Conservation (phyloP, 2,113 vertebrate species). For the Amazona guildingii region DNA sequence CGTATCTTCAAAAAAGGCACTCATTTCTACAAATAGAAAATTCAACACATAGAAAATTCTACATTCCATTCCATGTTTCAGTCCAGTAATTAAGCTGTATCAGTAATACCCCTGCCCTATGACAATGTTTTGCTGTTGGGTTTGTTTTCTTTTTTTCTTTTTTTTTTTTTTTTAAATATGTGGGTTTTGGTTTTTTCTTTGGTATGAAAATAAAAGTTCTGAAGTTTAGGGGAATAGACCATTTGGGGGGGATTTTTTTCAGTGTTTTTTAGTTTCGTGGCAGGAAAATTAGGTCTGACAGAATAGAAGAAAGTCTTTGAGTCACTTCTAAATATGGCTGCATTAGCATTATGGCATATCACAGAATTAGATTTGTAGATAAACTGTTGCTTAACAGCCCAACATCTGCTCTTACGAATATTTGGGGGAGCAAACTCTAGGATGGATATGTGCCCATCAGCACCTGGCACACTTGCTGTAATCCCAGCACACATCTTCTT, state of each 20-base stretch:
- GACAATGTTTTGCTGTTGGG: not conserved
- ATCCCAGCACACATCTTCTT: not conserved
- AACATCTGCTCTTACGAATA: not conserved
- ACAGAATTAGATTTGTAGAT: not conserved
- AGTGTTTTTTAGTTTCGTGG: not conserved
- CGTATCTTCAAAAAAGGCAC: not conserved
- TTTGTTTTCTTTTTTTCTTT: not conserved
- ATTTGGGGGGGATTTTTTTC: fast-evolving
- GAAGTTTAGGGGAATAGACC: not conserved
- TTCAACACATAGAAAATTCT: not conserved
- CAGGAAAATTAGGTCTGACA: not conserved
- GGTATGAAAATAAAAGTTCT: not conserved
- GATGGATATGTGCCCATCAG: not conserved
- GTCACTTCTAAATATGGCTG: not conserved
- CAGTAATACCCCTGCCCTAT: not conserved
- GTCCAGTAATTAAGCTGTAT: not conserved
- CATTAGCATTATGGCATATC: not conserved
- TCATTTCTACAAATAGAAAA: not conserved
- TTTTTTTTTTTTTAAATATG: not conserved
- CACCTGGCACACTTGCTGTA: not conserved
- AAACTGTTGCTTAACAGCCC: not conserved
- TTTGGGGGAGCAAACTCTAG: not conserved
- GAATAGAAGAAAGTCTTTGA: not conserved
- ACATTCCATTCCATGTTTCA: not conserved
- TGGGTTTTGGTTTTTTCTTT: not conserved